Evolutionary conservation across 2,888 invertebrate genomes (phyloP).

Genomic region (Scrobipalpa costella): DNA sequence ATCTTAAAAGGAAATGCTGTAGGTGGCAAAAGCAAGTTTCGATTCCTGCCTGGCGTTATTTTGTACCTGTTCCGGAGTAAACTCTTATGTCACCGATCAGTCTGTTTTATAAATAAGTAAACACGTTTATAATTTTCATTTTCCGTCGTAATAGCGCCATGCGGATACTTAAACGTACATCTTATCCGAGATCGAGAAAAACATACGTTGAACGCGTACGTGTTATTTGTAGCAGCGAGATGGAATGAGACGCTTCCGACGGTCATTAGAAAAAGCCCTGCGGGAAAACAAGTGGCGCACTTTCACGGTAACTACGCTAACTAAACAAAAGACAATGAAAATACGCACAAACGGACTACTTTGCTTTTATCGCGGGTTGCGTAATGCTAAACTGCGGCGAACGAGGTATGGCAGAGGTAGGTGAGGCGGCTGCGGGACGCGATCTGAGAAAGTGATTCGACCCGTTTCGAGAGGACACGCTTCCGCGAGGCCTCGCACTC

Average conservation of each 20-base stretch:
- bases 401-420: background rate
- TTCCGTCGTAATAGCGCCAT: background rate
- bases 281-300: slow-evolving; percentile 1
- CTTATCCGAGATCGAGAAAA: slow-evolving; percentile 7
- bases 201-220: background rate
- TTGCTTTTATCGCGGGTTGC: slow-evolving; percentile 44
- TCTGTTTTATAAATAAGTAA: background rate
- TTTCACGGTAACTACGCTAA: slow-evolving; percentile 27
- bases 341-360: slow-evolving; percentile 37
- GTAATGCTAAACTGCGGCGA: slow-evolving; percentile 49
- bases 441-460: slow-evolving; percentile 56
- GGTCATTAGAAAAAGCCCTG: slow-evolving; percentile 18
- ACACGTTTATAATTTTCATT: background rate
- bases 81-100: slow-evolving; percentile 15
- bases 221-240: background rate
- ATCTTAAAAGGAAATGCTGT: slow-evolving; percentile 17
- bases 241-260: background rate
- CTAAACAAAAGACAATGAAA: slow-evolving; percentile 38
- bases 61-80: background rate
- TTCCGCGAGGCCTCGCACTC: slow-evolving; percentile 43
- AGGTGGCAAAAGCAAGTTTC: slow-evolving; percentile 16
- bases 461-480: slow-evolving; percentile 54
- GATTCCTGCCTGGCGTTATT: slow-evolving; percentile 12
- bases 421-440: slow-evolving; percentile 51
- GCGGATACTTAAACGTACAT: background rate